Base-by-base conservation (phyloP, 2,888 invertebrate genomes). In the Matsumyia berberina region DNA sequence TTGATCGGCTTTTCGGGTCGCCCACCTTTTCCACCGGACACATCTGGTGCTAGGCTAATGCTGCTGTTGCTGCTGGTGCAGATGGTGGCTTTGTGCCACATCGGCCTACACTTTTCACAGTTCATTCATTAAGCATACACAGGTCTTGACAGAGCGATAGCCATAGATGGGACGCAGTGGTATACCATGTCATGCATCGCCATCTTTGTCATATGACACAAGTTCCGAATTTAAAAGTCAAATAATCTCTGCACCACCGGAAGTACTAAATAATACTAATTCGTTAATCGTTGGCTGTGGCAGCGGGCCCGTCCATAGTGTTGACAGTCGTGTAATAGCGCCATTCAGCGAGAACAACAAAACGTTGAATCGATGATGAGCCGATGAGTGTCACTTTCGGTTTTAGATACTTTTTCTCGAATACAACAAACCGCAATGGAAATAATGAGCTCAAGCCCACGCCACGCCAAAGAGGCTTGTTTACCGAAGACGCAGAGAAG, bases 51-150 rank as follows among this genome's bases (percentile, higher is more conserved):
- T 58, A 24, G 11, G 66, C 39, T n/a, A 51, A 60, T 73, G 73
- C 64, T 57, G 62, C 37, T 44, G 62, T 12, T 42, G 29, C n/a
- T n/a, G n/a, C n/a, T n/a, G n/a, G n/a, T n/a, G 37, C 7, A 8
- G 33, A 8, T 55, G 42, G 4, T 60, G 72, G 19, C 60, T 58
- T 67, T 67, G 73, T 60, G 67, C 67, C 44, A 73, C 79, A 80
- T 80, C 81, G 51, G 42, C 81, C 81, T 76, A 81, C 81, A 81
- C 81, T 74, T 81, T 81, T 81, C 80, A 81, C 80, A 81, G 80
- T 69, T 81, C 62, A 69, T 74, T 69, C 66, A 73, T 55, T 66
- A 66, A 49, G 46, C 24, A 62, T 24, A 24, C 24, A 24, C 24
- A 24, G 37, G 24, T 37, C 24, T 35, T 53, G 6, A 19, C 31